Evolutionary conservation across 2,888 invertebrate species (phyloP), one percentile per base, ranked within the genome.

Genomic region (Prosapia bicincta): DNA sequence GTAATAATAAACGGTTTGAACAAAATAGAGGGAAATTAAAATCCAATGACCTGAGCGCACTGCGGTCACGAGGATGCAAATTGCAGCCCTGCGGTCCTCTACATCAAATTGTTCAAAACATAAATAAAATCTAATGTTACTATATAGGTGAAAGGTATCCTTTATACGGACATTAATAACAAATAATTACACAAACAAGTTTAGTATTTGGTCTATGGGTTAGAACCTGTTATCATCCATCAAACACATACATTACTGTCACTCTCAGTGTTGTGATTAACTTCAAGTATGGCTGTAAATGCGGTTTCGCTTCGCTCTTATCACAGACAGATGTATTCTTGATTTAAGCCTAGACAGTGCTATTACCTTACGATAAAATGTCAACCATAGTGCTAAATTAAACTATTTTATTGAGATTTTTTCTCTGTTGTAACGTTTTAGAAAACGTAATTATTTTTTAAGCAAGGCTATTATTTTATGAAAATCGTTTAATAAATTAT

Each of bases 121-220:
- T 54, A 54, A 54, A 54, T 54, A 54, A 54, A 54, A 54, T 54
- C 54, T 54, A 54, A 54, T 54, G 54, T 54, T 54, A 54, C 54
- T 54, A 54, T 54, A 54, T 54, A 54, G 54, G 54, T 54, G 54
- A 54, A 54, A 54, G 54, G 54, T 54, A 54, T 54, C 54, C 54
- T 54, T 54, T 54, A 54, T 54, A 9, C 7, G 54, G 20, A n/a
- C 54, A 54, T 54, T 54, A 54, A 54, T 54, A 54, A 54, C 54
- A 54, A 54, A 54, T 54, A 54, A 54, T 54, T 54, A 20, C 20
- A 54, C 20, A 9, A 54, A 3, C 54, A 20, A 54, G 54, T 54
- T 54, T 54, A 54, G 54, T 54, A 54, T 54, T 54, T 54, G 54
- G 54, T 54, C 54, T 54, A 54, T 54, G n/a, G 54, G 54, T 20